Conservation (phyloP, 2,113 vertebrate genomes). For the Xyliphius kryptos region DNA sequence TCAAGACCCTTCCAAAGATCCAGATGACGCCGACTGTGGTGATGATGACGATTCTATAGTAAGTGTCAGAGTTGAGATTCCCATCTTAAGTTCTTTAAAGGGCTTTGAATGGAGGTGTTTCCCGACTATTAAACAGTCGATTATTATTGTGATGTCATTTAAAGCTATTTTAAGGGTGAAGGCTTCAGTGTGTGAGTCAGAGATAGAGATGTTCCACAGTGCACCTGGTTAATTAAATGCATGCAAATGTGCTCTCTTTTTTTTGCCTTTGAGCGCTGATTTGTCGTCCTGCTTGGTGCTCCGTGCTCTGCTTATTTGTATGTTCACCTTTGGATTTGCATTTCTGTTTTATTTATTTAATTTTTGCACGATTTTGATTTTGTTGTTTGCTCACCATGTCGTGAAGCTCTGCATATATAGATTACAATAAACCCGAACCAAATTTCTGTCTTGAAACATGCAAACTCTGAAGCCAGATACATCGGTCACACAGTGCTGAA, state of each 20-base stretch:
- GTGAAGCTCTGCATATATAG: neutral
- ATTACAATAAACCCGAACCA: neutral
- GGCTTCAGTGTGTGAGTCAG: neutral
- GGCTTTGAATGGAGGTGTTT: too few relatives aligned
- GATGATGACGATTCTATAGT: slow-evolving; percentile 67
- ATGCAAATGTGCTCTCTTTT: neutral
- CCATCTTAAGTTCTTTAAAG: too few relatives aligned
- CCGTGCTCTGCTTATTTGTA: neutral
- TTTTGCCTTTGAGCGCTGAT: neutral
- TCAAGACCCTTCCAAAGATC: slow-evolving; percentile 54
- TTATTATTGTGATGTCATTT: too few relatives aligned
- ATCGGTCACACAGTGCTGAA: too few relatives aligned
- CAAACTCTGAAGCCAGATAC: neutral
- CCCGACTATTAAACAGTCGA: too few relatives aligned
- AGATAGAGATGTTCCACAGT: neutral
- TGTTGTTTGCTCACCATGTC: neutral
- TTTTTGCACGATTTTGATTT: slow-evolving; percentile 16
- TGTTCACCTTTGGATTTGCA: slow-evolving; percentile 19
- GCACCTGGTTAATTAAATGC: neutral
- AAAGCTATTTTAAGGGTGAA: too few relatives aligned
- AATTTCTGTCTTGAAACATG: neutral
- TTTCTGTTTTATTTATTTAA: neutral
- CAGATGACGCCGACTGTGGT: slow-evolving; percentile 54
- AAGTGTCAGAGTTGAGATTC: slow-evolving; percentile 44
- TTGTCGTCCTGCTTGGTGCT: neutral